phyloP scores from a whole-genome alignment of 2,797 vertebrate genomes.

The Babyrousa celebensis region DNA sequence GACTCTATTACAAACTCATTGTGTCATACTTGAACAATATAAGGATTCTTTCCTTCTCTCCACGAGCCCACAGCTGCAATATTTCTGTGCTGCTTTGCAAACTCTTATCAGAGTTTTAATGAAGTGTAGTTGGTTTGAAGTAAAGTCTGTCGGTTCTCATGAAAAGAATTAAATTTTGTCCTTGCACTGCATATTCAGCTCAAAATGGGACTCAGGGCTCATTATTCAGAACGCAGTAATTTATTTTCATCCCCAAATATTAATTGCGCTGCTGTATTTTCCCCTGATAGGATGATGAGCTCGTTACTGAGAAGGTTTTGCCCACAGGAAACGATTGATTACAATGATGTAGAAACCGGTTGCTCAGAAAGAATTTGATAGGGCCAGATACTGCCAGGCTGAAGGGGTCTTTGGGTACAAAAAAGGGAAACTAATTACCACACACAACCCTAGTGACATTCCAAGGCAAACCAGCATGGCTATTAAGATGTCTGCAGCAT shows the following conservation, averaged over 20 bases:
- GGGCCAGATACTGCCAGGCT: slow-evolving; percentile 79
- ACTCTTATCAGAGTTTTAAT: slow-evolving; percentile 89
- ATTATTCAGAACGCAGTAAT: slow-evolving; percentile 88
- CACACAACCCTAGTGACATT: slow-evolving; percentile 42
- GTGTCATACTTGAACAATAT: slow-evolving; percentile 88
- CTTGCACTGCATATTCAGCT: slow-evolving; percentile 74
- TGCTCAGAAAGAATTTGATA: slow-evolving; percentile 84
- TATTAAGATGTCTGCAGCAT: not conserved
- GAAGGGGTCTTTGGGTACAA: slow-evolving; percentile 72
- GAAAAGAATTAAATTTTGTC: slow-evolving; percentile 88
- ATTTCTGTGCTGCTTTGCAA: slow-evolving; percentile 82
- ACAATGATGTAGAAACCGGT: slow-evolving; percentile 82
- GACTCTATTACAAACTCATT: slow-evolving; percentile 85
- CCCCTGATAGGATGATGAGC: slow-evolving; percentile 86
- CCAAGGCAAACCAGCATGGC: slow-evolving; percentile 37
- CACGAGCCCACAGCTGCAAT: slow-evolving; percentile 85
- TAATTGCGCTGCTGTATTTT: slow-evolving; percentile 89
- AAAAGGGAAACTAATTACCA: slow-evolving; percentile 78
- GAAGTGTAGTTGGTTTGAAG: slow-evolving; percentile 88
- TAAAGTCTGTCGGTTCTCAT: slow-evolving; percentile 86
- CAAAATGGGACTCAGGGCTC: slow-evolving; percentile 83
- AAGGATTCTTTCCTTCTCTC: slow-evolving; percentile 84
- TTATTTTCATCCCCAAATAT: slow-evolving; percentile 87
- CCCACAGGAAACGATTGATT: slow-evolving; percentile 87
- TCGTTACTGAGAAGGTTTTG: slow-evolving; percentile 88